Evolutionary conservation across 2,888 invertebrate species (phyloP).

Genomic region (Dichetophora obliterata): DNA sequence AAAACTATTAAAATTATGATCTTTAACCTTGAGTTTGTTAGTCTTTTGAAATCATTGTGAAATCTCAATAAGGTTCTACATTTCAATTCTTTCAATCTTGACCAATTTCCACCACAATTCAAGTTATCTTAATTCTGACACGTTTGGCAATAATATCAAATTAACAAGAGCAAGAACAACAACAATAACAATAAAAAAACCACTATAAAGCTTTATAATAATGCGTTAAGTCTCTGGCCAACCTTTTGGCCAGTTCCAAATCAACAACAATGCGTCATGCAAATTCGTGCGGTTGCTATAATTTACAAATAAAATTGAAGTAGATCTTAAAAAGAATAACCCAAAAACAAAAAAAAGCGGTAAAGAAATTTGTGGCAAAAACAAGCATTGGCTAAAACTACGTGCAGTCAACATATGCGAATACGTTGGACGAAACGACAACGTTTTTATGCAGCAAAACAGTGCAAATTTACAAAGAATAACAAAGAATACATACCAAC

Average conservation of each 20-base stretch:
- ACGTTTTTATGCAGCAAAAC: neutral
- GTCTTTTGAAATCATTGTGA: too few species aligned
- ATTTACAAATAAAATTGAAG: slow-evolving; percentile 14
- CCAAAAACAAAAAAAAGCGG: neutral
- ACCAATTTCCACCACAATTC: neutral
- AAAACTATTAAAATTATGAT: too few species aligned
- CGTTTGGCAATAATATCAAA: slow-evolving; percentile 29
- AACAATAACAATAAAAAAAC: slow-evolving; percentile 22
- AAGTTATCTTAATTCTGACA: slow-evolving; percentile 26
- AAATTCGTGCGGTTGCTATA: slow-evolving; percentile 21
- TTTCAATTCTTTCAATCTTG: too few species aligned
- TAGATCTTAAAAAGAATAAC: neutral
- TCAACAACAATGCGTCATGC: slow-evolving; percentile 29
- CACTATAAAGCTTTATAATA: slow-evolving; percentile 3
- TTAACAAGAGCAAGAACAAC: slow-evolving; percentile 7
- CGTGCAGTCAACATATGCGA: slow-evolving; percentile 1
- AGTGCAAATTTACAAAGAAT: too few species aligned
- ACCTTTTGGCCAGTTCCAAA: slow-evolving; percentile 9
- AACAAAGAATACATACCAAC: neutral
- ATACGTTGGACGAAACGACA: neutral
- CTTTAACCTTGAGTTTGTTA: too few species aligned
- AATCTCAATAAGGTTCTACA: too few species aligned
- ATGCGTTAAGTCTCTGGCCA: slow-evolving; percentile 23
- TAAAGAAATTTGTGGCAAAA: neutral
- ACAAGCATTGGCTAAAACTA: slow-evolving; percentile 18